A percentile compares a stretch with the other conserved stretches of the same genome.
Conservation (phyloP, 2,113 vertebrate species). For the Chaetorhynchus papuensis region DNA sequence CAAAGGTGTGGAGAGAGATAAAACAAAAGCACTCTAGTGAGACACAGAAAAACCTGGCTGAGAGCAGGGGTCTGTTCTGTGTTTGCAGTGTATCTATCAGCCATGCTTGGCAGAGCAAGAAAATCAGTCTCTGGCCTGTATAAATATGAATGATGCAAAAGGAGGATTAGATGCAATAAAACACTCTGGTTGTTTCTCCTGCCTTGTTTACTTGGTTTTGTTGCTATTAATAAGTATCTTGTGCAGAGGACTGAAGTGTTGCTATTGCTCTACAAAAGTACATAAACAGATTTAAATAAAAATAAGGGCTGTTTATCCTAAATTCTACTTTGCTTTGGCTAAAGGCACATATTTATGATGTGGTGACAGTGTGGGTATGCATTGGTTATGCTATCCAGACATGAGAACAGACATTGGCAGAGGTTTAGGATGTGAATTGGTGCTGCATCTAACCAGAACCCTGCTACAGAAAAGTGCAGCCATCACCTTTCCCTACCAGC, state of each 20-base stretch:
- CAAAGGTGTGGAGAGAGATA: neutral
- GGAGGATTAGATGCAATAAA: neutral
- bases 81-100: neutral
- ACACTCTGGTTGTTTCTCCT: neutral
- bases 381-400: neutral
- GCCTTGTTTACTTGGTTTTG: neutral
- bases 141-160: slow-evolving; percentile 25
- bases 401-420: neutral
- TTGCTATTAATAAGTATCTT: neutral
- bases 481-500: neutral
- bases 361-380: neutral
- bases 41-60: neutral
- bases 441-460: neutral
- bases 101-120: slow-evolving; percentile 7
- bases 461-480: neutral
- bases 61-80: neutral
- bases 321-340: neutral
- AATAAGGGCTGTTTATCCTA: neutral
- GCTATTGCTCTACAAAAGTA: neutral
- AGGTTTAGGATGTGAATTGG: neutral
- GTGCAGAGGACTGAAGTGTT: neutral
- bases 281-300: neutral
- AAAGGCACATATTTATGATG: neutral
- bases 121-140: neutral
- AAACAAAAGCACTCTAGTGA: slow-evolving; percentile 4